Conservation (phyloP, 2,797 vertebrate genomes). For the Eurystomus glaucurus region DNA sequence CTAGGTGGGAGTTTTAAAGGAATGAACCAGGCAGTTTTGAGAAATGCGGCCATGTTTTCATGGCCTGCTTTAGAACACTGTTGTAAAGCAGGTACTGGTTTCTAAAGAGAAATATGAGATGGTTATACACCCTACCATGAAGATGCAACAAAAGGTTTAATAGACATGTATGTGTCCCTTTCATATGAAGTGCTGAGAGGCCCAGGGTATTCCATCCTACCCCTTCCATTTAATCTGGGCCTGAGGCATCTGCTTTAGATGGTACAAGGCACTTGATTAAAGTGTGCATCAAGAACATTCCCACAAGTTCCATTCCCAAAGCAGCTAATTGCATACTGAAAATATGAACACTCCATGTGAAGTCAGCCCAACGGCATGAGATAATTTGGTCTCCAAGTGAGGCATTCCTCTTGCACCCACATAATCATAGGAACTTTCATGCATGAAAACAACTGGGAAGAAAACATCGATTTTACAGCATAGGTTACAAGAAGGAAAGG, state of each 20-base stretch:
- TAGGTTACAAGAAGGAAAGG: not conserved
- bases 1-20: not conserved
- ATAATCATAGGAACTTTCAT: not conserved
- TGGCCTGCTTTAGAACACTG: not conserved
- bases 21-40: not conserved
- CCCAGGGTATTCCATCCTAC: not conserved
- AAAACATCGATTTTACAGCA: not conserved
- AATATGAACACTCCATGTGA: not conserved
- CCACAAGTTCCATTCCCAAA: fast-evolving
- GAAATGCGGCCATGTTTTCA: not conserved
- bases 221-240: not conserved
- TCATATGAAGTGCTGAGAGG: not conserved
- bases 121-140: not conserved
- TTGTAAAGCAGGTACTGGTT: not conserved
- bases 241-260: not conserved
- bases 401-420: not conserved
- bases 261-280: not conserved
- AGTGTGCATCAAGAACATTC: not conserved
- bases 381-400: not conserved
- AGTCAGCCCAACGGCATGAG: not conserved
- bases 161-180: not conserved
- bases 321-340: not conserved
- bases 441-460: not conserved
- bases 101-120: not conserved
- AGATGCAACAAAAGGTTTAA: not conserved